Percentiles rank a stretch among this genome's conserved stretches.
These are phyloP conservation scores for Chaetorhynchus papuensis DNA, from an alignment of 2,113 vertebrate species.

Conservation along the genomic window DNA sequence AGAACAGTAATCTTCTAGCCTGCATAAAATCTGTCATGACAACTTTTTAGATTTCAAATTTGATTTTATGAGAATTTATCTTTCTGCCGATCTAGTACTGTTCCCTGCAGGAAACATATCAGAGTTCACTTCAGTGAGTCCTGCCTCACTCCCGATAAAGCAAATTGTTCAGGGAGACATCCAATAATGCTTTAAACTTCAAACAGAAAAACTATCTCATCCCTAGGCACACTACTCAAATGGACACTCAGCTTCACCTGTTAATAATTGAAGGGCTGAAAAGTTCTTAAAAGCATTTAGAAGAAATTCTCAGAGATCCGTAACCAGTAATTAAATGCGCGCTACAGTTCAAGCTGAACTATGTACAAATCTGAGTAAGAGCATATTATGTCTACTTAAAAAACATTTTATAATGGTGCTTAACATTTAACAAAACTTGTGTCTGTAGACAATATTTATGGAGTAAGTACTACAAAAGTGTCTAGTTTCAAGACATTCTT, in stretches of 20 bases:
- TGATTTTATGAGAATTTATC: not conserved
- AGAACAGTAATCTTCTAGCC: not conserved
- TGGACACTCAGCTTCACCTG: not conserved
- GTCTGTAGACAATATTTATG: not conserved
- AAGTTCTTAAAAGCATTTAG: constrained; percentile 24
- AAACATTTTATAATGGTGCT: not conserved
- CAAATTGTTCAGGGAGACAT: not conserved
- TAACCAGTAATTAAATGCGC: not conserved
- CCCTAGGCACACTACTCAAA: not conserved
- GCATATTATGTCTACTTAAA: not conserved
- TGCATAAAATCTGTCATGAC: not conserved
- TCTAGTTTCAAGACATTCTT: not conserved
- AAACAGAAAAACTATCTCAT: not conserved
- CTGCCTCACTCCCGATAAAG: not conserved
- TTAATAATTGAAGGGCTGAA: not conserved
- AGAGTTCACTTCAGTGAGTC: not conserved
- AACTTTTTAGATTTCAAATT: not conserved
- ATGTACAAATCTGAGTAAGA: not conserved
- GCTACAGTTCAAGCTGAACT: not conserved
- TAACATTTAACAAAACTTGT: not conserved
- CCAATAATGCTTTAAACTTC: not conserved
- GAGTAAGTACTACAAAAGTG: not conserved
- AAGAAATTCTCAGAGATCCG: not conserved
- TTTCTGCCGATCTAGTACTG: not conserved
- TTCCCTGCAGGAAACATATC: not conserved